Conservation (phyloP, 2,888 invertebrate species). For the Megalurothrips usitatus region DNA sequence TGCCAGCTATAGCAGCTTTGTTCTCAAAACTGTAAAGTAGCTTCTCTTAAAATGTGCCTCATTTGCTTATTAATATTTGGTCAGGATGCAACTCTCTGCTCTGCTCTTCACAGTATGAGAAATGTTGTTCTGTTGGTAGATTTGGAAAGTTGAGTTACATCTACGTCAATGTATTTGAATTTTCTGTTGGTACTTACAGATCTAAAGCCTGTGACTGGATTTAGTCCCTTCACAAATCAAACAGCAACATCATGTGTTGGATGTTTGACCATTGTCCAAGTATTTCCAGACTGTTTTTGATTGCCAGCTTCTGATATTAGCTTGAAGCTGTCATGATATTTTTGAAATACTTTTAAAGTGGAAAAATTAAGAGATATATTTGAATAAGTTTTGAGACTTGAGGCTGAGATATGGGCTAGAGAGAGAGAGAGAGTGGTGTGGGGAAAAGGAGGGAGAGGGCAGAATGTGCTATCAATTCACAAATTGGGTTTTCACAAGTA, state of each 20-base stretch:
- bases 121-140: too few species aligned
- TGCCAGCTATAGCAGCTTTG: not conserved
- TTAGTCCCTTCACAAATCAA: not conserved
- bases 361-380: not conserved
- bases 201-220: not conserved
- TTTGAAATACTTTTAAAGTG: not conserved
- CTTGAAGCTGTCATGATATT: slow-evolving; percentile 20
- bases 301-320: slow-evolving; percentile 14
- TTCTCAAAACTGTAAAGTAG: slow-evolving; percentile 3
- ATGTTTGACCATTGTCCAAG: not conserved
- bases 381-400: slow-evolving; percentile 1
- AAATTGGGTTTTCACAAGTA: not conserved
- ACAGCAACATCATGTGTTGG: not conserved
- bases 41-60: not conserved
- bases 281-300: not conserved
- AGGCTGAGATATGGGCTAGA: slow-evolving; percentile 8
- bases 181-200: not conserved
- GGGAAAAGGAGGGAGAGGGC: not conserved
- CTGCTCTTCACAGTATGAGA: too few species aligned
- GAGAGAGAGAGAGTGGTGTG: not conserved
- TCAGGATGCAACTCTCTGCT: too few species aligned
- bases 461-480: not conserved
- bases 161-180: not conserved
- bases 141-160: too few species aligned
- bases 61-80: not conserved